Evolutionary conservation across 2,797 vertebrate genomes (phyloP).

Genomic region (Peromyscus nudipes): DNA sequence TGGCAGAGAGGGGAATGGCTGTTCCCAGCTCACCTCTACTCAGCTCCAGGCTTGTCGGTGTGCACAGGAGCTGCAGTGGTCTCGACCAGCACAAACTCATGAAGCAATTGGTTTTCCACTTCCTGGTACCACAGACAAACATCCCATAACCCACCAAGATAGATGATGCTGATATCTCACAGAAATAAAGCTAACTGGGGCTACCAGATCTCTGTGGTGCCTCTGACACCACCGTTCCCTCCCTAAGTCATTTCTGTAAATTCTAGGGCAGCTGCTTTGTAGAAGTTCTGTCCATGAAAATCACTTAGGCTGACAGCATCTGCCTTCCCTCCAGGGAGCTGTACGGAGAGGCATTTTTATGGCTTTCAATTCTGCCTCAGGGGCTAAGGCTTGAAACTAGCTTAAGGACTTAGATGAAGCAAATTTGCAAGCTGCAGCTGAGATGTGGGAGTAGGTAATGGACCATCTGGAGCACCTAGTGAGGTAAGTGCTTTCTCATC

Average conservation of each 20-base stretch:
- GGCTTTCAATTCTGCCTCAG: constrained; percentile 59
- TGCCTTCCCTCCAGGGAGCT: constrained; percentile 43
- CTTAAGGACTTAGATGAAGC: constrained; percentile 64
- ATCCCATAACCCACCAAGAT: neutral
- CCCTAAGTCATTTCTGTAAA: constrained; percentile 46
- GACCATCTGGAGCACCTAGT: constrained; percentile 65
- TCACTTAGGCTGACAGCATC: neutral
- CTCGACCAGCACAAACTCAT: neutral
- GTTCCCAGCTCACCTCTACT: neutral
- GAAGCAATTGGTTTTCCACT: constrained; percentile 4
- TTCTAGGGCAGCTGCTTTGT: neutral
- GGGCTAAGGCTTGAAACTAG: constrained; percentile 71
- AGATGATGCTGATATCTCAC: neutral
- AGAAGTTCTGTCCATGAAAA: constrained; percentile 51
- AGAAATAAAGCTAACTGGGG: neutral
- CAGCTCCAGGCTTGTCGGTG: neutral
- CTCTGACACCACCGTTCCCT: neutral
- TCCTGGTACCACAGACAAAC: constrained; percentile 39
- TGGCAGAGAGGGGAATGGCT: neutral
- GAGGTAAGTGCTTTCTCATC: constrained; percentile 59
- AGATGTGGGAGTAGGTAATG: constrained; percentile 70
- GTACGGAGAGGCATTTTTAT: constrained; percentile 56
- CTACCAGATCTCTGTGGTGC: neutral
- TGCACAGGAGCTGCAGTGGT: neutral
- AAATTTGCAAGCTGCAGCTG: constrained; percentile 66